Base-by-base conservation (phyloP, 2,797 vertebrate species). In the Protosalanx chinensis region DNA sequence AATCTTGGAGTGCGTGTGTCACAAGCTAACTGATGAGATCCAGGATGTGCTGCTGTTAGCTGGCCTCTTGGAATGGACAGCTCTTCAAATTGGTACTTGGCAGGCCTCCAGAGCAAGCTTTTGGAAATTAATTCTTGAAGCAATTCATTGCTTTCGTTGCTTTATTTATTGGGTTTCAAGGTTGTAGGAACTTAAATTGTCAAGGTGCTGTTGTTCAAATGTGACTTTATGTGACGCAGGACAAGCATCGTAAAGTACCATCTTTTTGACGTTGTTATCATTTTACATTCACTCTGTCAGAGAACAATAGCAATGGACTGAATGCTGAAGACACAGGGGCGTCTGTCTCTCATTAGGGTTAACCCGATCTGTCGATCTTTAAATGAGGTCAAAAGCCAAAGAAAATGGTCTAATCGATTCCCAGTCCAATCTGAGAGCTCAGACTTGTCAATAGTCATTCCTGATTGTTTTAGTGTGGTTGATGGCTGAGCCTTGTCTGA, bases 131-230 rank as follows among this genome's bases (percentile, higher is more conserved):
- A 20, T 67, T 61, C 60, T 70, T 33, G 53, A 63, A 15, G 18
- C 37, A 33, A 59, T 64, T 58, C 61, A 53, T 51, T 37, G 53
- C 27, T 68, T 74, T 53, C 29, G 71, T 60, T 29, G 60, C 58
- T 63, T 46, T 12, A 46, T 46, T 46, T 8, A 46, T 46, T 46
- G 41, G 41, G 8, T 46, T 70, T 35, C 16, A 53, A 6, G 0
- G 18, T 56, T 58, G 49, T n/a, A 27, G 20, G 56, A 68, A 72
- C 71, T 74, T 37, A 58, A 64, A 64, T 71, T 82, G 72, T 60
- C 76, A 73, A 3, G 20, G 57, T 23, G 8, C 20, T 53, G 51
- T 7, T 53, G 51, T 53, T 7, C 51, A 53, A 53, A n/a, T 41
- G 6, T 10, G 16, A 16, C 51, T 53, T 16, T 18, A 53, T 53